Percentiles rank a stretch among this genome's conserved stretches.
These are phyloP conservation scores for Diplazon laetatorius DNA, from an alignment of 2,888 invertebrate species.

Conservation along the genomic window DNA sequence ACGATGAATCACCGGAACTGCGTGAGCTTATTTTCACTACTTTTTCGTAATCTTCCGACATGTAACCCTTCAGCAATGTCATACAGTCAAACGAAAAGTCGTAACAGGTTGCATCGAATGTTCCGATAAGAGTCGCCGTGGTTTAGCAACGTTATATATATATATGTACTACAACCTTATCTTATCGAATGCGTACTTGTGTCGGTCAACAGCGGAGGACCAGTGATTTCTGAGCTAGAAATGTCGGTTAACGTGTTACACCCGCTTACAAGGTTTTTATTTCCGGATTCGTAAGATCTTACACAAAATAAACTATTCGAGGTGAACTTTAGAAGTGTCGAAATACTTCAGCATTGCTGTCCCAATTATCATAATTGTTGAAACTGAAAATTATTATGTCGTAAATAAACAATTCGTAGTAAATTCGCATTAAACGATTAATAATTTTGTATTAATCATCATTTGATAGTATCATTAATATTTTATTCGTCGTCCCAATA, in stretches of 20 bases:
- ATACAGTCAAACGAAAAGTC: constrained; percentile 12
- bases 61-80: constrained; percentile 13
- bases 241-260: neutral
- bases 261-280: neutral
- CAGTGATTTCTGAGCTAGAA: neutral
- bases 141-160: neutral
- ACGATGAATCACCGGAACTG: constrained; percentile 50
- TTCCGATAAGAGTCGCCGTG: constrained; percentile 10
- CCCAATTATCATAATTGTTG: too few relatives aligned
- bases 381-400: too few relatives aligned
- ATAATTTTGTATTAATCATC: too few relatives aligned
- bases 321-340: too few relatives aligned
- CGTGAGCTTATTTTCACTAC: constrained; percentile 8
- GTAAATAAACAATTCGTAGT: too few relatives aligned
- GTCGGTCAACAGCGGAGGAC: neutral
- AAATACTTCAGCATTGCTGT: too few relatives aligned
- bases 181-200: constrained; percentile 32
- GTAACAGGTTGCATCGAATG: neutral
- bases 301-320: too few relatives aligned
- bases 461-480: too few relatives aligned
- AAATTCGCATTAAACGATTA: too few relatives aligned
- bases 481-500: too few relatives aligned
- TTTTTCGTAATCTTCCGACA: constrained; percentile 11
- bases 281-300: too few relatives aligned
- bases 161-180: constrained; percentile 10